Evolutionary conservation across 2,888 invertebrate species (phyloP).

Genomic region (Ornithoptera priamus): DNA sequence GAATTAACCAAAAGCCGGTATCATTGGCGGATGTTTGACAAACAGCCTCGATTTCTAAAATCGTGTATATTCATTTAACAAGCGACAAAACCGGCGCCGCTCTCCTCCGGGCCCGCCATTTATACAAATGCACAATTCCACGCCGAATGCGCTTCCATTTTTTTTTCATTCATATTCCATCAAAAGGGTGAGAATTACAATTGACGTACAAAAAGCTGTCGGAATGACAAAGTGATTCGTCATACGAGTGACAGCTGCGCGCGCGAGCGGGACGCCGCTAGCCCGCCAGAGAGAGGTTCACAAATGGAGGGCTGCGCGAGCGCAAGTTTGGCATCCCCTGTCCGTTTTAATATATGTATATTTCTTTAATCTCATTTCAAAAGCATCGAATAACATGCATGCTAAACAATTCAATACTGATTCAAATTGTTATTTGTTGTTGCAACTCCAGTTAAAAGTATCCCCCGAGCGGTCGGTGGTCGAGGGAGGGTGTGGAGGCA

Average conservation of each 20-base stretch:
- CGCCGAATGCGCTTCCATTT: conserved; percentile 21
- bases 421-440: conserved; percentile 19
- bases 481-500: no score
- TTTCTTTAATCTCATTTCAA: conserved; percentile 18
- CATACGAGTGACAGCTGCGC: conserved; percentile 72
- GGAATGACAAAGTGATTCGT: conserved; percentile 78
- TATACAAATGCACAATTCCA: conserved; percentile 25
- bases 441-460: conserved; percentile 7
- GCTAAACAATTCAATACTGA: conserved; percentile 22
- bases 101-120: conserved; percentile 1
- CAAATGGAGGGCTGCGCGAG: conserved; percentile 39
- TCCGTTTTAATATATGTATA: conserved; percentile 14
- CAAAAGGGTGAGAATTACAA: conserved; percentile 73
- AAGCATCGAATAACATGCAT: conserved; percentile 22
- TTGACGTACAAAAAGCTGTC: conserved; percentile 68
- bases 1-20: no score
- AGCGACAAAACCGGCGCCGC: conserved; percentile 9
- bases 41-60: conserved; percentile 4
- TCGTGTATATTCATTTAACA: conserved; percentile 7
- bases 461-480: not conserved
- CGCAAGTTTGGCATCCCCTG: conserved; percentile 16
- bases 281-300: conserved; percentile 35
- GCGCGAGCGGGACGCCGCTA: conserved; percentile 42
- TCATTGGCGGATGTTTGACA: not conserved
- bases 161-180: conserved; percentile 34